phyloP scores from a whole-genome alignment of 2,113 vertebrate species.

The Poecilia latipinna region DNA sequence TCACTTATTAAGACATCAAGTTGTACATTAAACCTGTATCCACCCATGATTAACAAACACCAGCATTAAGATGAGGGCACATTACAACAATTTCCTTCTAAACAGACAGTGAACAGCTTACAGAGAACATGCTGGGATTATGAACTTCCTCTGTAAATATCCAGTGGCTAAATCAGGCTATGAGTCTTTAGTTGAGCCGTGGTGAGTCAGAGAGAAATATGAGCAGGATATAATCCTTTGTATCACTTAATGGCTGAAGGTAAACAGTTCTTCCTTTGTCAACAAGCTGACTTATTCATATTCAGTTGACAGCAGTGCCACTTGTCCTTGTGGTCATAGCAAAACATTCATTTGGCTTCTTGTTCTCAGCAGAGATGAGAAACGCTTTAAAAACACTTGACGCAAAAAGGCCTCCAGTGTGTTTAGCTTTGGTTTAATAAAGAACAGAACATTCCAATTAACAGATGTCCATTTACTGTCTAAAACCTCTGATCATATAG shows the following conservation, averaged over 20 bases:
- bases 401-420: too few relatives aligned
- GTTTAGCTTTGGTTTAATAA: too few relatives aligned
- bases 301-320: too few relatives aligned
- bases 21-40: neutral
- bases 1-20: constrained; percentile 21
- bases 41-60: neutral
- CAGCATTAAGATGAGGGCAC: neutral
- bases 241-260: neutral
- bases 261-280: neutral
- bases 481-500: too few relatives aligned
- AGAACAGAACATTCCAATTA: too few relatives aligned
- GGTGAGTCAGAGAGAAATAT: constrained; percentile 23
- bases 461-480: too few relatives aligned
- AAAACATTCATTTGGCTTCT: too few relatives aligned
- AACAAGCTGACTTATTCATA: neutral
- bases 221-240: neutral
- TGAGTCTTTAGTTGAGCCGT: constrained; percentile 1
- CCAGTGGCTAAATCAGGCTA: constrained; percentile 13
- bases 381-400: too few relatives aligned
- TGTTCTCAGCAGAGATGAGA: too few relatives aligned
- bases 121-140: neutral
- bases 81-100: neutral
- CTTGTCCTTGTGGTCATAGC: neutral
- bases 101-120: neutral
- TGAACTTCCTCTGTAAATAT: constrained; percentile 12